Evolutionary conservation across 2,113 vertebrate genomes (phyloP), one percentile per base, ranked within the genome.

Genomic region (Vulpes lagopus): DNA sequence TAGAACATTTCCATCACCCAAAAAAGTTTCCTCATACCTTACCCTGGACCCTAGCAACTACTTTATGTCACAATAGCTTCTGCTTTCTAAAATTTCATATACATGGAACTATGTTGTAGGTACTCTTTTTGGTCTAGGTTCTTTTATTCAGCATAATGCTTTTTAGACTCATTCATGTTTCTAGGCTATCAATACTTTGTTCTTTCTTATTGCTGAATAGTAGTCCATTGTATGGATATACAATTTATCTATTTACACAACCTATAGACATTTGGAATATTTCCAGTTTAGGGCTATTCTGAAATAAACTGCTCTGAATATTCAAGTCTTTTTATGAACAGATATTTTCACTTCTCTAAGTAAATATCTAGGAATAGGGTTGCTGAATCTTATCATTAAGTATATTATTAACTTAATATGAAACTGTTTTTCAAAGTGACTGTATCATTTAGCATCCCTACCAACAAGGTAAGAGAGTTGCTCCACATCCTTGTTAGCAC

Each of bases 41-140:
- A 23, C 38, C 11, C 43, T 94, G 8, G 32, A 3, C 25, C 20
- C 65, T 86, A 69, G 20, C 27, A 88, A 86, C 32, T 23, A 53
- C 22, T 71, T 94, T 82, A 23, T 83, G 25, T 80, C 64, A 80
- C 32, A 15, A 55, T 7, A 94, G 79, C 78, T 92, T 38, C 69
- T 16, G 43, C 57, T 92, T 85, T 85, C 79, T 60, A 67, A n/a
- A 93, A 96, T 92, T 92, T 94, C 89, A 92, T 69, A 73, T 65
- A 76, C 14, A 43, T 74, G 17, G 15, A 93, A 86, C 57, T 92
- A 17, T 59, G 49, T 15, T 78, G 3, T 22, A 83, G 78, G 3
- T 83, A 84, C 60, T 64, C 69, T 92, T 96, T 96, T 79, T 20
- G 74, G 35, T 79, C 43, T 85, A 35, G 43, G 38, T 81, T 89